A percentile compares a stretch with the other conserved stretches of the same genome.
Conservation (phyloP, 2,888 invertebrate species). For the Xestia rhomboidea region DNA sequence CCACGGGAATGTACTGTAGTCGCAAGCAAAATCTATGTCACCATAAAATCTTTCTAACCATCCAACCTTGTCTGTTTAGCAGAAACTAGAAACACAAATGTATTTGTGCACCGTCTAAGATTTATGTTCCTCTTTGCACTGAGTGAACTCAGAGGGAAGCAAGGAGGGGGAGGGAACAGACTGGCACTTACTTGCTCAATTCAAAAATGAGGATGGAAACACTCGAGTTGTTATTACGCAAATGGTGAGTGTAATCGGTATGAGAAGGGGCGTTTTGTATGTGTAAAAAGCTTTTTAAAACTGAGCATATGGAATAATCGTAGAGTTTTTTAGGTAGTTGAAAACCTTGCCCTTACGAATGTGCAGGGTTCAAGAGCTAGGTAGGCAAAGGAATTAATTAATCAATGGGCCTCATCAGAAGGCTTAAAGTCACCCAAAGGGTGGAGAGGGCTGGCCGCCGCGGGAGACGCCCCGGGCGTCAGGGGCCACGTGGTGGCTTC, state of each 20-base stretch:
- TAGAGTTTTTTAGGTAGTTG: background rate
- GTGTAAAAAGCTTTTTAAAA: slow-evolving; percentile 9
- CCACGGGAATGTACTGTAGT: no score
- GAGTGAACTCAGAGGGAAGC: slow-evolving; percentile 23
- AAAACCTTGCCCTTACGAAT: background rate
- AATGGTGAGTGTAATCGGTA: slow-evolving; percentile 24
- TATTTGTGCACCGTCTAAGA: slow-evolving; percentile 46
- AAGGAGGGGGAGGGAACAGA: slow-evolving; percentile 3
- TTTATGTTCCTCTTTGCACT: slow-evolving; percentile 54
- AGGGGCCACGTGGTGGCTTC: no score
- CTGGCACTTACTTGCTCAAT: slow-evolving; percentile 46
- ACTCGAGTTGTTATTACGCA: slow-evolving; percentile 41
- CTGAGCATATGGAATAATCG: background rate
- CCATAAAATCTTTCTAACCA: slow-evolving; percentile 6
- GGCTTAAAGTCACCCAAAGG: no score
- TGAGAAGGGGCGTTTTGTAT: slow-evolving; percentile 4
- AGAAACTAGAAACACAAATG: slow-evolving; percentile 46
- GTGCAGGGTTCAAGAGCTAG: background rate
- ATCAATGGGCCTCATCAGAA: no score
- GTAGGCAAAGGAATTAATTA: background rate
- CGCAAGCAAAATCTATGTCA: background rate
- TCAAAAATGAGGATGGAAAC: slow-evolving; percentile 50
- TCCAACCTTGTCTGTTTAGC: slow-evolving; percentile 28
- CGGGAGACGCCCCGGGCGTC: no score
- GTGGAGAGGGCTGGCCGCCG: no score